These are phyloP conservation scores for Achatina immaculata DNA, from an alignment of 1,140 invertebrate species.

Conservation along the genomic window DNA sequence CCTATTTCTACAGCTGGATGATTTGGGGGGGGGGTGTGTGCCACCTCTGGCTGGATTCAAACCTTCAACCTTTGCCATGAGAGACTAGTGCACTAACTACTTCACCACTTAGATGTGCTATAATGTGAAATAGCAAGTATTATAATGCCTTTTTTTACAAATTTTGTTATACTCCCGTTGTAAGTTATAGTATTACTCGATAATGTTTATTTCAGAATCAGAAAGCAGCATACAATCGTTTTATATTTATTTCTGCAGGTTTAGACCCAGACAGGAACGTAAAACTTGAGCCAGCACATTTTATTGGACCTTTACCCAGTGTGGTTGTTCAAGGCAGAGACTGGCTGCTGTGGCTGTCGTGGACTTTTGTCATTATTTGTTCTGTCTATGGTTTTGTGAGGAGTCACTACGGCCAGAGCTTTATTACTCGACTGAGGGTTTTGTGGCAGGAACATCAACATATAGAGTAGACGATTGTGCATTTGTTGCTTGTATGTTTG, in stretches of 20 bases:
- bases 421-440: slow-evolving; percentile 86
- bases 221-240: too few species aligned
- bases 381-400: slow-evolving; percentile 82
- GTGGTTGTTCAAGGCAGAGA: slow-evolving; percentile 82
- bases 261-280: slow-evolving; percentile 76
- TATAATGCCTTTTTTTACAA: too few species aligned
- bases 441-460: slow-evolving; percentile 91
- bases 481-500: not conserved
- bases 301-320: slow-evolving; percentile 83
- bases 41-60: too few species aligned
- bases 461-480: slow-evolving; percentile 56
- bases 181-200: too few species aligned
- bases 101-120: too few species aligned
- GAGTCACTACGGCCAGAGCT: slow-evolving; percentile 83
- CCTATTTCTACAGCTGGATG: too few species aligned
- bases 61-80: too few species aligned
- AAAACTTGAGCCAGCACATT: slow-evolving; percentile 83
- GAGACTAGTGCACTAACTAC: too few species aligned
- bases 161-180: too few species aligned
- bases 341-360: slow-evolving; percentile 85
- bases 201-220: too few species aligned
- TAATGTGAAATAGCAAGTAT: too few species aligned
- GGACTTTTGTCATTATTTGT: slow-evolving; percentile 87
- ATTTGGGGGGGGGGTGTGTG: too few species aligned
- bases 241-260: slow-evolving; percentile 70